Base-by-base conservation (phyloP, 2,888 invertebrate genomes). In the Sinohyriopsis cumingii region DNA sequence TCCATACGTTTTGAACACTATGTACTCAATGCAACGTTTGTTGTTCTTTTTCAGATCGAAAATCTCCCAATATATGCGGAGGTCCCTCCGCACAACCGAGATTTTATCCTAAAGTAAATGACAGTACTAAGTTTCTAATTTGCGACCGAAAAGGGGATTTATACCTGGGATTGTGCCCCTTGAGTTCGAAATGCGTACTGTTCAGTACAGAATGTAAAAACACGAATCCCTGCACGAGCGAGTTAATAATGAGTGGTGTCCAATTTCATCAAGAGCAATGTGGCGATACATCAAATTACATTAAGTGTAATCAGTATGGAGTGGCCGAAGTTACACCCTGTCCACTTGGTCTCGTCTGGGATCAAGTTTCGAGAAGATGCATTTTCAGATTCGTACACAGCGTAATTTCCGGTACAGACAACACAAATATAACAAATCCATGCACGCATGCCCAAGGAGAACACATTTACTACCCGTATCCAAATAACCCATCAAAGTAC, bases 391-490 rank as follows among this genome's bases (percentile, higher is more conserved):
- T 70, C 45, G 68, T 77, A 7, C 77, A 70, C 25, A 69, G 70
- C 55, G 57, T 66, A 7, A 5, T 65, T 20, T 33, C 24, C 5
- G 65, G 61, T n/a, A 59, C 66, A 15, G 72, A 64, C 45, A 65
- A 71, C 5, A 45, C 59, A 6, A 63, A 25, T 18, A 57, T 77
- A 2, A 45, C n/a, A 7, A 77, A 77, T 55, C 77, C 77, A 56
- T 77, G 77, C 67, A 62, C 73, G 12, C 72, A 77, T 53, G 60
- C 71, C 25, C 77, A 77, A 45, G 68, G 66, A 60, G 75, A 73
- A 22, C 77, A 77, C 64, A 79, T 77, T 62, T 84, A 81, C 68
- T 83, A 82, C 59, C 80, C 84, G 6, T 77, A 80, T 55, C 78
- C 81, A 1, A 63, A 65, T 12, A 76, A 83, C 56, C 61, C 71